phyloP scores from a whole-genome alignment of 2,797 vertebrate genomes.

The Nothura maculosa region DNA sequence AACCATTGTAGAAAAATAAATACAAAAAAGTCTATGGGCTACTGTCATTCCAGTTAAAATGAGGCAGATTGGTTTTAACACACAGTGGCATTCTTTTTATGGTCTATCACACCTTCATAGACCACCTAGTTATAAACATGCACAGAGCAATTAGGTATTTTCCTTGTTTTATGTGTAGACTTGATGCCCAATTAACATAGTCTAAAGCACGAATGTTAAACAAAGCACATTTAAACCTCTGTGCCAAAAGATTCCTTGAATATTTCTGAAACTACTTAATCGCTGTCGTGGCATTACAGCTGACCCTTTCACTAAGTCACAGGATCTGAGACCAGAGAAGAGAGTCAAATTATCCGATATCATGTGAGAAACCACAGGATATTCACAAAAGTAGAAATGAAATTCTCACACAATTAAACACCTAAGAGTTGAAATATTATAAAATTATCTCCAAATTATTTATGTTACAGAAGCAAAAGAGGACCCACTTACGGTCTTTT shows the following conservation, averaged over 20 bases:
- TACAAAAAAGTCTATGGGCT: not conserved
- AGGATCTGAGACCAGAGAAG: not conserved
- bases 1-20: not conserved
- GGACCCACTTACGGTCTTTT: not conserved
- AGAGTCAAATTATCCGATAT: not conserved
- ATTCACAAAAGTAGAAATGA: not conserved
- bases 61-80: slow-evolving; percentile 60
- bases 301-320: not conserved
- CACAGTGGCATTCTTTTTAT: slow-evolving; percentile 59
- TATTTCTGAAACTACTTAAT: not conserved
- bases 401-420: not conserved
- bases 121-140: slow-evolving; percentile 60
- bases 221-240: slow-evolving; percentile 31
- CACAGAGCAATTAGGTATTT: slow-evolving; percentile 50
- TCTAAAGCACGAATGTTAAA: slow-evolving; percentile 30
- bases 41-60: slow-evolving; percentile 48
- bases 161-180: slow-evolving; percentile 41
- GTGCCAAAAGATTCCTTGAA: not conserved
- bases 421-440: not conserved
- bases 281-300: not conserved
- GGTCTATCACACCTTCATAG: slow-evolving; percentile 51
- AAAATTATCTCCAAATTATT: not conserved
- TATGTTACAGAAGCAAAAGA: not conserved
- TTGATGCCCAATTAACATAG: not conserved
- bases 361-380: not conserved